phyloP scores from a whole-genome alignment of 2,888 invertebrate species.

The Nomada lathburiana region DNA sequence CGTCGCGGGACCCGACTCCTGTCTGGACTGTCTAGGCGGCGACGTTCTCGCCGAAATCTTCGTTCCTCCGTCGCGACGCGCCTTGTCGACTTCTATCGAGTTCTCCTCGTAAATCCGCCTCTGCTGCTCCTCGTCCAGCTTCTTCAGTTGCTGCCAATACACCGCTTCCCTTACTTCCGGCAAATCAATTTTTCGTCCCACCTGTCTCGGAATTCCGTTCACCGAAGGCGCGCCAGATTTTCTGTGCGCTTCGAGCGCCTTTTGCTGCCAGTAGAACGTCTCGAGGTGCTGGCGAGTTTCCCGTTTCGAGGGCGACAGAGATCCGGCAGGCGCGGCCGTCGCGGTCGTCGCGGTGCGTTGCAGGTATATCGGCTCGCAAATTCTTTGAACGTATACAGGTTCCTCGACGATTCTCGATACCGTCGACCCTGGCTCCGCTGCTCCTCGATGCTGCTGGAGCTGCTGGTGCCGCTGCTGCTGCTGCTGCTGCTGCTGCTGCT shows the following conservation, averaged over 20 bases:
- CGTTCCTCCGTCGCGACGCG: background rate
- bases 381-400: conserved; percentile 52
- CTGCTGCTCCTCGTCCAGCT: conserved; percentile 87
- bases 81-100: conserved; percentile 52
- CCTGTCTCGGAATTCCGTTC: conserved; percentile 33
- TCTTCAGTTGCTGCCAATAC: conserved; percentile 89
- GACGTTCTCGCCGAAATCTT: background rate
- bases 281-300: conserved; percentile 80
- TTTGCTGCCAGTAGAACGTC: conserved; percentile 82
- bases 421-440: too few relatives aligned
- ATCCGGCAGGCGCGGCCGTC: background rate
- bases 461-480: background rate
- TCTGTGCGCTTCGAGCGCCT: conserved; percentile 78
- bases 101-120: conserved; percentile 78
- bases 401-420: background rate
- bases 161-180: conserved; percentile 86
- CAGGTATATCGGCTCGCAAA: conserved; percentile 67
- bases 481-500: background rate
- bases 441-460: background rate
- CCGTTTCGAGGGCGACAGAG: conserved; percentile 77
- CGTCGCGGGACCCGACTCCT: background rate
- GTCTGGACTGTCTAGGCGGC: conserved; percentile 8
- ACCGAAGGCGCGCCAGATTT: conserved; percentile 66
- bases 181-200: conserved; percentile 70
- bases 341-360: conserved; percentile 12